Evolutionary conservation across 2,797 vertebrate species (phyloP).

Genomic region (Carduelis carduelis): DNA sequence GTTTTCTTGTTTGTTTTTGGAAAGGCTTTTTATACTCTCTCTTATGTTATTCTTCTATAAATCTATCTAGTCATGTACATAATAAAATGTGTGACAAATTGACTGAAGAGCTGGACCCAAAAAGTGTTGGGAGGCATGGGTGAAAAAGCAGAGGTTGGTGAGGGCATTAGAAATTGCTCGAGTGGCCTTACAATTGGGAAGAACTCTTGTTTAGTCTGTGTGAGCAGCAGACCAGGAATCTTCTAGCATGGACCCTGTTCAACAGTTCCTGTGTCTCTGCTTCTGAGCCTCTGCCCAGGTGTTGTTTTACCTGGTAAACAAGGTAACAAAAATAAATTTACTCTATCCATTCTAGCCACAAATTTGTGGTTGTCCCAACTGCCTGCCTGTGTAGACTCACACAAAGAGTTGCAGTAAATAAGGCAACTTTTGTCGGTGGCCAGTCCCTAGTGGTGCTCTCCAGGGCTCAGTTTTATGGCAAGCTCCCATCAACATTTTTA

Average conservation of each 20-base stretch:
- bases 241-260: too few species aligned
- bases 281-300: background rate
- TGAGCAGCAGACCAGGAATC: background rate
- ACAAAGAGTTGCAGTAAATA: background rate
- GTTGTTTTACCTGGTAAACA: background rate
- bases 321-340: background rate
- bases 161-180: background rate
- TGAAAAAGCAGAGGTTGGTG: background rate
- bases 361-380: background rate
- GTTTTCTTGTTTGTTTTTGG: too few species aligned
- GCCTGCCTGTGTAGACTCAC: background rate
- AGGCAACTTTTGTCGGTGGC: background rate
- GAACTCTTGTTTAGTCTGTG: background rate
- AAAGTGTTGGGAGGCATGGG: background rate
- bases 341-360: background rate
- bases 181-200: background rate
- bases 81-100: background rate
- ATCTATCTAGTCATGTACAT: background rate
- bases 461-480: background rate
- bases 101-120: rapidly evolving
- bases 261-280: background rate
- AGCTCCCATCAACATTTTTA: background rate
- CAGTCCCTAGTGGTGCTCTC: background rate
- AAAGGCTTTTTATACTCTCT: background rate
- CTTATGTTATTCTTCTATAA: background rate